A percentile compares a stretch with the other conserved stretches of the same genome.
phyloP scores from a whole-genome alignment of 2,113 vertebrate genomes.

The Phylloscopus whistleri region DNA sequence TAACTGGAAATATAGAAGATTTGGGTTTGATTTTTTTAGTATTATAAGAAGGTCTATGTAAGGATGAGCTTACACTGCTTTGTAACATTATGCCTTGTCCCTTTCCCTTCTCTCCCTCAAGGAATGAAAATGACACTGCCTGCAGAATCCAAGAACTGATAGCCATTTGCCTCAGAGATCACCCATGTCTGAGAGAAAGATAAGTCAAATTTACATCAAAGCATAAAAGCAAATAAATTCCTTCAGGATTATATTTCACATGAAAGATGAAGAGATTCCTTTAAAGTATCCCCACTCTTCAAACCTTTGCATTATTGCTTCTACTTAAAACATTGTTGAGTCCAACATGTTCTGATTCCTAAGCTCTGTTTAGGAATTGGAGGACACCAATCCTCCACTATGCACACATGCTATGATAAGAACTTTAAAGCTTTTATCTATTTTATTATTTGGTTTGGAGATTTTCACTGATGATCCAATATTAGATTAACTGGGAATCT shows the following conservation, averaged over 20 bases:
- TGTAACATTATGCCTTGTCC: not conserved
- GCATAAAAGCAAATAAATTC: not conserved
- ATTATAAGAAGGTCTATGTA: rapidly evolving
- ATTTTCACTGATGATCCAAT: not conserved
- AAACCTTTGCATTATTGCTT: not conserved
- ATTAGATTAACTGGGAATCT: not conserved
- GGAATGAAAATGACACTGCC: not conserved
- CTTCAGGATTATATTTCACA: not conserved
- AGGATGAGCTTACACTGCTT: not conserved
- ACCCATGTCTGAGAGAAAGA: not conserved
- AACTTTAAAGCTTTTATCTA: not conserved
- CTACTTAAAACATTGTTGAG: not conserved
- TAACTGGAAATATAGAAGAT: not conserved
- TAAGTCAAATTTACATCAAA: not conserved
- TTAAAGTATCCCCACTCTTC: not conserved
- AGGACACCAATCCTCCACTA: not conserved
- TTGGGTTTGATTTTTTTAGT: not conserved
- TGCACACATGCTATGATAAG: rapidly evolving
- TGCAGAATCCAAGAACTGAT: not conserved
- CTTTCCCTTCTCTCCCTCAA: not conserved
- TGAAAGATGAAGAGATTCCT: not conserved
- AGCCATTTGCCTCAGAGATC: not conserved
- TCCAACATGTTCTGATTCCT: not conserved
- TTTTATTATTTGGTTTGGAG: not conserved
- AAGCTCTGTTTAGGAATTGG: not conserved